These are phyloP conservation scores for Philaenus spumarius DNA, from an alignment of 1,140 invertebrate genomes.

Conservation along the genomic window DNA sequence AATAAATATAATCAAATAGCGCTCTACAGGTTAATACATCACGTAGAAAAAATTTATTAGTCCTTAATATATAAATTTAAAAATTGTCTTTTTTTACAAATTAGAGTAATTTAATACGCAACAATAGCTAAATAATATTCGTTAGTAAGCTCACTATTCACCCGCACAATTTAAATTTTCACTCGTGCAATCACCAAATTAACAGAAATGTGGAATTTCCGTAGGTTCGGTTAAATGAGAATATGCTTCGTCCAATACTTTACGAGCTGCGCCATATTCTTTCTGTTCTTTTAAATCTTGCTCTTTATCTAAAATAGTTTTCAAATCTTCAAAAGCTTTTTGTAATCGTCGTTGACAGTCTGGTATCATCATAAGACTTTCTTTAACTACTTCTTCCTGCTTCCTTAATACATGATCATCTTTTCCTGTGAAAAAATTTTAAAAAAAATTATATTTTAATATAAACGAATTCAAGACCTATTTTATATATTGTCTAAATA, in stretches of 20 bases:
- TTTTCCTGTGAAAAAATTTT: neutral
- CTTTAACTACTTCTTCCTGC: slow-evolving; percentile 81
- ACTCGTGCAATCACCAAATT: neutral
- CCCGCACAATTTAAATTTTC: slow-evolving; percentile 5
- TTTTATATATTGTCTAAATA: no score
- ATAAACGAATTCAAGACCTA: neutral
- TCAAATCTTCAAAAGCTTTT: slow-evolving; percentile 68
- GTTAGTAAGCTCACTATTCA: neutral
- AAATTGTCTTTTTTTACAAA: neutral
- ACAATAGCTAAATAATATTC: slow-evolving; percentile 8
- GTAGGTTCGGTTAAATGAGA: slow-evolving; percentile 42
- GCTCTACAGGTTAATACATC: neutral
- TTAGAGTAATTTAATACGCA: neutral
- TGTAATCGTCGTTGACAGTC: slow-evolving; percentile 73
- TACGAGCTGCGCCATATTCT: slow-evolving; percentile 59
- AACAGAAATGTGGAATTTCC: slow-evolving; percentile 11
- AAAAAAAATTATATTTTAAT: slow-evolving; percentile 7
- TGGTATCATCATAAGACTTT: slow-evolving; percentile 83
- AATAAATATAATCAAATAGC: neutral
- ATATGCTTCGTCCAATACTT: slow-evolving; percentile 63
- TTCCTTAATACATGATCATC: slow-evolving; percentile 46
- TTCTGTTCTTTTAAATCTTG: slow-evolving; percentile 67
- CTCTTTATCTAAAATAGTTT: slow-evolving; percentile 64
- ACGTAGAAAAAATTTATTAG: no score
- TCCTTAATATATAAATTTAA: no score